Percentiles rank a stretch among this genome's conserved stretches.
These are phyloP conservation scores for Australoheros facetus DNA, from an alignment of 2,797 vertebrate species.

Conservation along the genomic window DNA sequence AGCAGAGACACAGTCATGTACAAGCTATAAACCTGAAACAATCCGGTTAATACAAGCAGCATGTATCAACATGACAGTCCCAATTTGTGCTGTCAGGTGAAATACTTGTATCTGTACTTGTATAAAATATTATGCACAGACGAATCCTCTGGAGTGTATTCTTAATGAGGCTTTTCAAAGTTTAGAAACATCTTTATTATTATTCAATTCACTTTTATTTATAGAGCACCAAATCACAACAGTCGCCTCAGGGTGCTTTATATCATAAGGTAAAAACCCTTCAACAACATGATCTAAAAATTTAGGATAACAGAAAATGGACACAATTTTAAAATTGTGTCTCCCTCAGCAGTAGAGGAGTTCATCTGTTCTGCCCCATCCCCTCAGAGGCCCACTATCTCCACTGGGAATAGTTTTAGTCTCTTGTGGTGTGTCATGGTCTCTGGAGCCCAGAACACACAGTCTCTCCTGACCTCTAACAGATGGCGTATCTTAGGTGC, in stretches of 20 bases:
- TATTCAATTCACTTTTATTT: too few relatives aligned
- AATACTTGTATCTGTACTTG: conserved; percentile 24
- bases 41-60: conserved; percentile 26
- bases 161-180: conserved; percentile 1
- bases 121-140: conserved; percentile 23
- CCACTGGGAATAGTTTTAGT: conserved; percentile 26
- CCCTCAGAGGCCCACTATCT: not conserved
- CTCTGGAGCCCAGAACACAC: conserved; percentile 20
- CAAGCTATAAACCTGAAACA: conserved; percentile 35
- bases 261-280: too few relatives aligned
- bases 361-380: not conserved
- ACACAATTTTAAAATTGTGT: not conserved
- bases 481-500: conserved; percentile 20
- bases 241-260: too few relatives aligned
- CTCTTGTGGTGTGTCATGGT: conserved; percentile 9
- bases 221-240: too few relatives aligned
- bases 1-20: not conserved
- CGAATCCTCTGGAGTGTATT: not conserved
- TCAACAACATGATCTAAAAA: not conserved
- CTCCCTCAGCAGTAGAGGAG: not conserved
- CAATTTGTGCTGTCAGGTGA: conserved; percentile 15
- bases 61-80: conserved; percentile 37
- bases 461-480: conserved; percentile 9
- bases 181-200: not conserved
- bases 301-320: conserved; percentile 6